Percentiles rank a stretch among this genome's conserved stretches.
Evolutionary conservation across 2,888 invertebrate genomes (phyloP).

Genomic region (Phrixothrix hirtus): DNA sequence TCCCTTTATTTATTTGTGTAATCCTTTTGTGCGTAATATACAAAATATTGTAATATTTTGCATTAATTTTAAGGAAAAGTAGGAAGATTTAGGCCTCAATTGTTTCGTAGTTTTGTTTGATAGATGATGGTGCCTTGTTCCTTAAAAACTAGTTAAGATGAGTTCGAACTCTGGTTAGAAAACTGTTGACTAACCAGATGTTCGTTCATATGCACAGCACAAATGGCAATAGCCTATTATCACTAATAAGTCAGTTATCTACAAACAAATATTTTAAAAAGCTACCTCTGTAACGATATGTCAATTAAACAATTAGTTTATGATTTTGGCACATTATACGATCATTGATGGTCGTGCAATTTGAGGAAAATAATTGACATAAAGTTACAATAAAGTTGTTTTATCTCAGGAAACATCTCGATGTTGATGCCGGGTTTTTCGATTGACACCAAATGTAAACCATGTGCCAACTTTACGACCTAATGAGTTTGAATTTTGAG

Average conservation of each 20-base stretch:
- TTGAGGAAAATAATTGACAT: conserved; percentile 22
- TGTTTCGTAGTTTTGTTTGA: conserved; percentile 27
- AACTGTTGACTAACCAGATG: conserved; percentile 12
- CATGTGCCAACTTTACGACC: conserved; percentile 63
- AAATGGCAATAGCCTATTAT: conserved; percentile 37
- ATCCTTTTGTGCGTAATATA: conserved; percentile 29
- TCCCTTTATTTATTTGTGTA: conserved; percentile 27
- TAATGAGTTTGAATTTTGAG: conserved; percentile 56
- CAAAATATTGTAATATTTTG: conserved; percentile 26
- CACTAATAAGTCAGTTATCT: conserved; percentile 33
- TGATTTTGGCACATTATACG: conserved; percentile 30
- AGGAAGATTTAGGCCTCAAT: conserved; percentile 27
- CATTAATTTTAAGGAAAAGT: conserved; percentile 10
- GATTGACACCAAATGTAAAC: conserved; percentile 62
- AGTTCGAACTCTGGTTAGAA: too few species aligned
- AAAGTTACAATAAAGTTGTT: conserved; percentile 57
- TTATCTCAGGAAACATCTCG: conserved; percentile 59
- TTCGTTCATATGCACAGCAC: conserved; percentile 35
- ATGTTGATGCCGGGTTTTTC: conserved; percentile 57
- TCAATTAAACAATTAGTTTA: conserved; percentile 16
- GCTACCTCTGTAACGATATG: conserved; percentile 25
- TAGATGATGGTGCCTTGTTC: too few species aligned
- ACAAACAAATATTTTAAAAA: conserved; percentile 22
- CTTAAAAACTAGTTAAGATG: too few species aligned
- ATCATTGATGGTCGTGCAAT: conserved; percentile 16